These are phyloP conservation scores for Nemapogon koenigi DNA, from an alignment of 2,888 invertebrate species.

Conservation along the genomic window DNA sequence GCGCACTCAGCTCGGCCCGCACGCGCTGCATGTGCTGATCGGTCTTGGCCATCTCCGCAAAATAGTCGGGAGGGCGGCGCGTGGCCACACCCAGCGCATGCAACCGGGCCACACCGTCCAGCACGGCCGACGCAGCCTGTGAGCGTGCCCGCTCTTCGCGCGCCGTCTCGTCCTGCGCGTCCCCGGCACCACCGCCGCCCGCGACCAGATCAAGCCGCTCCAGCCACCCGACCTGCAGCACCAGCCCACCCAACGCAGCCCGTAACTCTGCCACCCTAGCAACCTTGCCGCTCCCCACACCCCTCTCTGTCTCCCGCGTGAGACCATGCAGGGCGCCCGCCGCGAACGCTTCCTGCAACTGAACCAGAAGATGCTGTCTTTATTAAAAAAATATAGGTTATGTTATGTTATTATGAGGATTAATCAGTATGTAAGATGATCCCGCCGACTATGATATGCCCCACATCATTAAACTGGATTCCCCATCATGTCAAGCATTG, in stretches of 20 bases:
- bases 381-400: conserved; percentile 18
- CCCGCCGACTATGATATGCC: too few relatives aligned
- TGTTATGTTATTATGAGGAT: too few relatives aligned
- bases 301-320: too few relatives aligned
- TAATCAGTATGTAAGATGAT: too few relatives aligned
- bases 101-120: conserved; percentile 80
- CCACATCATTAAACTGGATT: too few relatives aligned
- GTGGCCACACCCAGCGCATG: conserved; percentile 79
- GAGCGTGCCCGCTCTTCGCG: conserved; percentile 87
- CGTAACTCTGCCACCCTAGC: too few relatives aligned
- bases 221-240: conserved; percentile 85
- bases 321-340: conserved; percentile 86
- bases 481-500: too few relatives aligned
- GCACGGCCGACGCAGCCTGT: conserved; percentile 86
- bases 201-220: conserved; percentile 84
- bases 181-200: too few relatives aligned
- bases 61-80: conserved; percentile 91
- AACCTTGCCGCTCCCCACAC: too few relatives aligned
- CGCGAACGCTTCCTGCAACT: conserved; percentile 91
- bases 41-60: conserved; percentile 98
- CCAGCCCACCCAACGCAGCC: too few relatives aligned
- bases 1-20: conserved; percentile 79
- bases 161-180: too few relatives aligned
- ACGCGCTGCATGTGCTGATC: conserved; percentile 98
- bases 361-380: conserved; percentile 23